Evolutionary conservation across 23 tunicate genomes (phyloP).

Genomic region (Trididemnum nubilum): DNA sequence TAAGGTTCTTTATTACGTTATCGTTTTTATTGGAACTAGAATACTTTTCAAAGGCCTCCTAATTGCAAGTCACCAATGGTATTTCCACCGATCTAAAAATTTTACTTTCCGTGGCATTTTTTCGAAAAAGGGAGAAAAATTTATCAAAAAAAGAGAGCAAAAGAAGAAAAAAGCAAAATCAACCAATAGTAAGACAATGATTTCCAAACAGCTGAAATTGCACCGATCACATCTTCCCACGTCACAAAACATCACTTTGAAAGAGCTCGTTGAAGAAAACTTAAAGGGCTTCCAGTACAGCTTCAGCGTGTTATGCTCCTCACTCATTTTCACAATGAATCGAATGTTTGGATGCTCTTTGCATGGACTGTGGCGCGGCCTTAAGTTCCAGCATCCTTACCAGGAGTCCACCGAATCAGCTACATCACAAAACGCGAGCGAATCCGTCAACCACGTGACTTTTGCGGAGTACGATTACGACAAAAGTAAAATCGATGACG

Average conservation of each 20-base stretch:
- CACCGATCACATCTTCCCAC: neutral
- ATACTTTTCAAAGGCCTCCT: constrained; percentile 42
- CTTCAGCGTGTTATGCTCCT: neutral
- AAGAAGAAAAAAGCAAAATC: neutral
- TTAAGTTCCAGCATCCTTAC: neutral
- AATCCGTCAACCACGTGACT: neutral
- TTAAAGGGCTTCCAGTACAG: neutral
- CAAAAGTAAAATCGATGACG: neutral
- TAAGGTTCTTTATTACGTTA: neutral
- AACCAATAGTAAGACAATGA: neutral
- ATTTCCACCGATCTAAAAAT: neutral
- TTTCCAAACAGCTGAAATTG: neutral
- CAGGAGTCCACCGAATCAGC: neutral
- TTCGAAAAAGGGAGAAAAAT: neutral
- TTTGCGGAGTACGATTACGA: neutral
- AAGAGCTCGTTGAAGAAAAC: neutral
- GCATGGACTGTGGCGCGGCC: neutral
- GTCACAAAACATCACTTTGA: neutral
- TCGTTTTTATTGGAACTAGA: constrained; percentile 20
- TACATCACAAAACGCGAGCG: neutral
- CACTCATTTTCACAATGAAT: neutral
- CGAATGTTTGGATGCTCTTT: neutral
- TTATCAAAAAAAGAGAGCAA: neutral
- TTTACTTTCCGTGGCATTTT: neutral
- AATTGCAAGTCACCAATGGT: constrained; percentile 38